Evolutionary conservation across 2,113 vertebrate species (phyloP).

Genomic region (Chaetura pelagica): DNA sequence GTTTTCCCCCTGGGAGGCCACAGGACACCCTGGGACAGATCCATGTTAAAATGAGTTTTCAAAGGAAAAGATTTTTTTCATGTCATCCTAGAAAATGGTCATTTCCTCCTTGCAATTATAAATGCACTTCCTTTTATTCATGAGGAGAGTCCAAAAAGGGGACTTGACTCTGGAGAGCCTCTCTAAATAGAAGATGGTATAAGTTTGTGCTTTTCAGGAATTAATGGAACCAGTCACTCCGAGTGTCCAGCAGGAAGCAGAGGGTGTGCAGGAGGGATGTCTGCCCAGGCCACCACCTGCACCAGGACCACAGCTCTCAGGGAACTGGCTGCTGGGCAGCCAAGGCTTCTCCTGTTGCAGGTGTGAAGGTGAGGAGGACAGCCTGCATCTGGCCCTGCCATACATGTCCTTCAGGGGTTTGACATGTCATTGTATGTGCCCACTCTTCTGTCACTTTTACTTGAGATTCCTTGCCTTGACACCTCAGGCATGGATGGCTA

Average conservation of each 20-base stretch:
- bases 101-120: neutral
- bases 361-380: neutral
- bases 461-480: neutral
- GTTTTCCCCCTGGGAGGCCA: neutral
- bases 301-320: neutral
- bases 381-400: neutral
- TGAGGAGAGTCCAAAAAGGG: neutral
- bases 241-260: neutral
- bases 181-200: neutral
- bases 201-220: neutral
- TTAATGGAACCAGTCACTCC: neutral
- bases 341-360: neutral
- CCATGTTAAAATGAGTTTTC: neutral
- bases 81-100: neutral
- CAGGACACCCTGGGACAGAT: neutral
- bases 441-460: neutral
- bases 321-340: rapidly evolving
- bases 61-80: neutral
- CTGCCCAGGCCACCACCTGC: neutral
- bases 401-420: neutral
- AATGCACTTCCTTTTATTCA: neutral
- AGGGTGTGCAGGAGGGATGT: rapidly evolving
- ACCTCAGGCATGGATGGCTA: neutral
- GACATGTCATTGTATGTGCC: neutral
- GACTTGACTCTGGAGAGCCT: neutral